Conservation (phyloP, 92 coral and sea anemone species). For the Diadumene lineata region DNA sequence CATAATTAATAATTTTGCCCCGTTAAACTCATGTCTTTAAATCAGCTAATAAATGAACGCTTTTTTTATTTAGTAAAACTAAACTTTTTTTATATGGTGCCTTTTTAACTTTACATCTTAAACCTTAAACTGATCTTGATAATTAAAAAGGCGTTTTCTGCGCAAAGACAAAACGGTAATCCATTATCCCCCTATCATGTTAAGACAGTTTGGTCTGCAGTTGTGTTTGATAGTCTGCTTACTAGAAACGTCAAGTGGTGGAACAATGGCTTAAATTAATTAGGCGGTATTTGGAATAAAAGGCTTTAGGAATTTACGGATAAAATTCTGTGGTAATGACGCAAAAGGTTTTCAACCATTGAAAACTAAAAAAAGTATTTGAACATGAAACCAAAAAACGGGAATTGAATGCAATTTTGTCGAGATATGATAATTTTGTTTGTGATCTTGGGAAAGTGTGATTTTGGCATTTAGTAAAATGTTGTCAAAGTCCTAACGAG, state of each 20-base stretch:
- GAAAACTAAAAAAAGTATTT: too few relatives aligned
- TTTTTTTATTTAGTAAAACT: too few relatives aligned
- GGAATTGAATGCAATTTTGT: neutral
- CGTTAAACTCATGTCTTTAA: too few relatives aligned
- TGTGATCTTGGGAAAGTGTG: conserved; percentile 46
- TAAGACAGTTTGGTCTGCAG: neutral
- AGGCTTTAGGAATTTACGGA: conserved; percentile 38
- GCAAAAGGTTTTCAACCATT: neutral
- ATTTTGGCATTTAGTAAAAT: conserved; percentile 85
- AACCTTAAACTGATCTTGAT: too few relatives aligned
- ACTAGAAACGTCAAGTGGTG: conserved; percentile 21
- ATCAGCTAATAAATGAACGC: too few relatives aligned
- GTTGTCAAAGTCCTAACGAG: conserved; percentile 96
- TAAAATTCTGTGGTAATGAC: conserved; percentile 1
- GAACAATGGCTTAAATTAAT: conserved; percentile 83
- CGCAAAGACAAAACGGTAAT: neutral
- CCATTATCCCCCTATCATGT: neutral
- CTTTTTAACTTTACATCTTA: too few relatives aligned
- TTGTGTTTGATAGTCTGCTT: neutral
- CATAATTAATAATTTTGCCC: too few relatives aligned
- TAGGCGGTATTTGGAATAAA: conserved; percentile 66
- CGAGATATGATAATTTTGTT: neutral
- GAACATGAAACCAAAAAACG: neutral
- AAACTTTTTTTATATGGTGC: too few relatives aligned
- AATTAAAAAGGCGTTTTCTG: too few relatives aligned